Conservation (phyloP, 2,888 invertebrate species). For the Sinopyrophorus schimmeli region DNA sequence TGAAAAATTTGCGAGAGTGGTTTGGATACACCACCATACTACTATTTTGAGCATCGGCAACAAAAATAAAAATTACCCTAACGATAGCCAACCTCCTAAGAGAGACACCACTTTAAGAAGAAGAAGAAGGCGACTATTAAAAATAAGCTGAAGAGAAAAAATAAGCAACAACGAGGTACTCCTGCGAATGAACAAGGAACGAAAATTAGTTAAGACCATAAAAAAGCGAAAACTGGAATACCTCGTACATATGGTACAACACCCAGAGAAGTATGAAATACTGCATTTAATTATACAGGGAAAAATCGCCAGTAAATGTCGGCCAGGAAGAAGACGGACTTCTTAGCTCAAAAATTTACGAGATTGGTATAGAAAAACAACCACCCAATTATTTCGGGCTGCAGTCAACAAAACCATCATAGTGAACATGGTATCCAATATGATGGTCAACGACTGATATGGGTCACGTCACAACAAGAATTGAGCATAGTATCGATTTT, state of each 20-base stretch:
- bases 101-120: no score
- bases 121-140: background rate
- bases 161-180: background rate
- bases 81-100: no score
- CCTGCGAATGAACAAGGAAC: background rate
- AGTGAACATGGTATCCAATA: constrained; percentile 6
- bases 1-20: no score
- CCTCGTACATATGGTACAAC: constrained; percentile 3
- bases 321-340: background rate
- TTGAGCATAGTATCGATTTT: no score
- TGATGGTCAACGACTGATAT: constrained; percentile 4
- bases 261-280: constrained; percentile 5
- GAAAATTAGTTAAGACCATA: background rate
- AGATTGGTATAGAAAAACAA: constrained; percentile 1
- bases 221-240: constrained; percentile 5
- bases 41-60: no score
- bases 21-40: no score
- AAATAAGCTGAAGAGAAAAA: background rate
- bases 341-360: background rate
- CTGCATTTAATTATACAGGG: constrained; percentile 8
- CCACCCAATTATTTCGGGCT: background rate
- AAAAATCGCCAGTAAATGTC: background rate
- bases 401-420: constrained; percentile 4
- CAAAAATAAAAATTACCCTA: no score
- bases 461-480: constrained; percentile 2